Base-by-base conservation (phyloP, 2,888 invertebrate species). In the Yponomeuta evonymella region DNA sequence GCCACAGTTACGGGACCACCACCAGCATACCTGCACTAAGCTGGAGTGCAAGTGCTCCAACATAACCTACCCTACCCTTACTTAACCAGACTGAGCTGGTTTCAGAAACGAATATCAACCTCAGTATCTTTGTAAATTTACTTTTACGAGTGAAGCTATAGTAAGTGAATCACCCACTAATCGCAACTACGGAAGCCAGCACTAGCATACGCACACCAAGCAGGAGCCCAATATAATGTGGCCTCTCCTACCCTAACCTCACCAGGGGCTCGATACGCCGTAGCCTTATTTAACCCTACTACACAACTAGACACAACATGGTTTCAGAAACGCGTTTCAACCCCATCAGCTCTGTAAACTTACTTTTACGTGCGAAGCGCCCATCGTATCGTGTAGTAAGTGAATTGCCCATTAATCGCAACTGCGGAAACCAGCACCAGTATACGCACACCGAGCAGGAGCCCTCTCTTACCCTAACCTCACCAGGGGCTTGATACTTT, bases 171-270 rank as follows among this genome's bases (percentile, higher is more conserved):
- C 95, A 0, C 97, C 97, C 5, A 98, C 96, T 73, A 94, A 85
- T 43, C 96, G 90, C 80, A 98, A 95, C 63, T 95, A 93, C 6
- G 96, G 95, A 78, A 98, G 90, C 73, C 96, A 95, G 75, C 97
- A 93, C 98, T 98, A 98, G 85, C 98, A 98, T 9, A 97, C 97
- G 69, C 96, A 94, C 75, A 97, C 95, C 66, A 97, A 97, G 87
- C 98, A 98, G 3, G 97, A 97, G 0, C 97, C 98, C 0, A 97
- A 97, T 93, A 98, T 97, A 36, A 98, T 98, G 85, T 98, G 98
- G 80, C 98, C 23, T 23, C 23, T 23, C 23, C 23, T 23, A 23
- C 23, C 1, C 23, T 23, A 23, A 23, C 23, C 23, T 23, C 23
- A 23, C 23, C 23, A 23, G 23, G 23, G 23, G 23, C 23, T 23